These are phyloP conservation scores for Brotula barbata DNA, from an alignment of 2,797 vertebrate species.

Conservation along the genomic window DNA sequence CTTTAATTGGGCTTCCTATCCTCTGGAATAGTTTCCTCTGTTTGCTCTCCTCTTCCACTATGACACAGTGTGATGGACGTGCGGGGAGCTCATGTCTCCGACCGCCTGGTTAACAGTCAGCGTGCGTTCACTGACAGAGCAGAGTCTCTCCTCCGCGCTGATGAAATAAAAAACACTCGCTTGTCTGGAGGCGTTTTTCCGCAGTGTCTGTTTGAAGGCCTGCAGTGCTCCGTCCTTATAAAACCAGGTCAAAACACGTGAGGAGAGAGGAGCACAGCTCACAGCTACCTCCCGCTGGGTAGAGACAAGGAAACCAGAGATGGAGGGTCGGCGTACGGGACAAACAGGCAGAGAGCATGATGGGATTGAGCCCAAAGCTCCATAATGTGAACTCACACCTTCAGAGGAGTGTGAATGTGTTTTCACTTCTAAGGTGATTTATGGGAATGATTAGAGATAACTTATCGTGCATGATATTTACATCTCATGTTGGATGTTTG, in stretches of 20 bases:
- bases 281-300: slow-evolving; percentile 30
- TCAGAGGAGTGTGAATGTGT: too few relatives aligned
- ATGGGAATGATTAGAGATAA: slow-evolving; percentile 21
- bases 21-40: background rate
- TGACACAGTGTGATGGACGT: slow-evolving; percentile 15
- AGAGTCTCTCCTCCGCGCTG: slow-evolving; percentile 2
- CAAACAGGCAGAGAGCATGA: slow-evolving; percentile 11
- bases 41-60: slow-evolving; percentile 13
- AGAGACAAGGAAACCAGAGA: slow-evolving; percentile 9
- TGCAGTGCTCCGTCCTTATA: slow-evolving; percentile 42
- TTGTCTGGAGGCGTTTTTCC: slow-evolving; percentile 67
- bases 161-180: slow-evolving; percentile 52
- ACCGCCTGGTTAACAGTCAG: slow-evolving; percentile 34
- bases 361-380: background rate
- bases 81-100: slow-evolving; percentile 14
- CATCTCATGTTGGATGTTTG: slow-evolving; percentile 45
- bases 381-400: slow-evolving; percentile 1
- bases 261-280: slow-evolving; percentile 43
- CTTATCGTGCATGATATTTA: slow-evolving; percentile 32
- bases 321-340: slow-evolving; percentile 36
- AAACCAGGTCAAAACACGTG: slow-evolving; percentile 64
- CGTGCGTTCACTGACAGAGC: slow-evolving; percentile 28
- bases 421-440: slow-evolving; percentile 18
- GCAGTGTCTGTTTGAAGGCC: slow-evolving; percentile 52
- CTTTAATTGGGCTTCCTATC: slow-evolving; percentile 19